phyloP scores from a whole-genome alignment of 2,888 invertebrate species.

The Rhyacophila evoluta region DNA sequence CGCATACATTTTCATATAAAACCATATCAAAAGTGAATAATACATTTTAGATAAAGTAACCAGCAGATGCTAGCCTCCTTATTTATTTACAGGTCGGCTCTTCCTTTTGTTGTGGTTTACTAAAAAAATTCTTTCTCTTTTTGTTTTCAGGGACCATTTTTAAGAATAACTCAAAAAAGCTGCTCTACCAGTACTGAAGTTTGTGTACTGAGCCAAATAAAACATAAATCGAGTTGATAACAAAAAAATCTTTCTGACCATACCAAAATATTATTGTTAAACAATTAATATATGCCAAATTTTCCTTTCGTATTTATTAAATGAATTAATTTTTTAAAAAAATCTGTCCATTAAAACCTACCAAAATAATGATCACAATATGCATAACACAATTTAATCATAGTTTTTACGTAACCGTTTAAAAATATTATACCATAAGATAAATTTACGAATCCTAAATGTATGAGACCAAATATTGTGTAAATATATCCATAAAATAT shows the following conservation, averaged over 20 bases:
- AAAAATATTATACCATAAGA: conserved; percentile 3
- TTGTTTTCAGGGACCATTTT: conserved; percentile 48
- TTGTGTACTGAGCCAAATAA: not conserved
- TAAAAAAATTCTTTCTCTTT: conserved; percentile 32
- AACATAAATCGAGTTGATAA: not conserved
- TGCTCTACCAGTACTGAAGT: conserved; percentile 26
- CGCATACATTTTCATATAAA: too few species aligned
- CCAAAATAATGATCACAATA: not conserved
- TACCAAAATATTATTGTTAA: not conserved
- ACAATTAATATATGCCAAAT: not conserved
- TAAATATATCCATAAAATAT: conserved; percentile 18
- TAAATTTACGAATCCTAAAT: conserved; percentile 10
- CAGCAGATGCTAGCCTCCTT: not conserved
- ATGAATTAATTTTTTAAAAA: not conserved
- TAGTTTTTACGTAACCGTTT: conserved; percentile 1
- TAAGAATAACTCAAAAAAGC: conserved; percentile 37
- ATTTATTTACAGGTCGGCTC: not conserved
- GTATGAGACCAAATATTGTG: conserved; percentile 15
- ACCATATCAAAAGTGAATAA: too few species aligned
- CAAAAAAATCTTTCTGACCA: not conserved
- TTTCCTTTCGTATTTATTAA: not conserved
- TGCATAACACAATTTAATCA: not conserved
- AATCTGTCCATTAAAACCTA: not conserved
- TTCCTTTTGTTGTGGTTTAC: not conserved
- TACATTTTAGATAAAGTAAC: too few species aligned